phyloP scores from a whole-genome alignment of 2,113 vertebrate species.

The Phyllopteryx taeniolatus region DNA sequence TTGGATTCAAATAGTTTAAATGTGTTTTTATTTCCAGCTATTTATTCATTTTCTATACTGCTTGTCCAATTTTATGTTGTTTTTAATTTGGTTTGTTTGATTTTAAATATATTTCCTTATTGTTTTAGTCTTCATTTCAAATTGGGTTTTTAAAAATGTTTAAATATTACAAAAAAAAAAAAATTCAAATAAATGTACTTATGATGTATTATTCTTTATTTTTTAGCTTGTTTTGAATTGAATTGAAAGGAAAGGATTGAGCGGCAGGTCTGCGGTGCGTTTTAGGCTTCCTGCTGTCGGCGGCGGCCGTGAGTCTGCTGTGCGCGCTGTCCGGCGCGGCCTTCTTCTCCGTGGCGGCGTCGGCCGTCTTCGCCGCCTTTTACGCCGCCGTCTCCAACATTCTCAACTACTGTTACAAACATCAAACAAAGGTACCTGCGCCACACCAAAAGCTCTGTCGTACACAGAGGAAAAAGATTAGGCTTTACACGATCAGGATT shows the following conservation, averaged over 20 bases:
- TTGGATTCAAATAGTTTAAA: too few relatives aligned
- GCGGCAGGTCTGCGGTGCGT: too few relatives aligned
- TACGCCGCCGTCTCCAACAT: slow-evolving; percentile 68
- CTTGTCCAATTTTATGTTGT: too few relatives aligned
- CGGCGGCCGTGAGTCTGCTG: slow-evolving; percentile 75
- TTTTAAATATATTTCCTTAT: too few relatives aligned
- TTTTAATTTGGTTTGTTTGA: too few relatives aligned
- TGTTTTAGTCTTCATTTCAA: too few relatives aligned
- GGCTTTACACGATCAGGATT: too few relatives aligned
- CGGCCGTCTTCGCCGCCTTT: slow-evolving; percentile 62
- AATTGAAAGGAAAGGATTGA: not conserved
- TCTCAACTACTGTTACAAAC: slow-evolving; percentile 63
- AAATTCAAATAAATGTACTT: too few relatives aligned
- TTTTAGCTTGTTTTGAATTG: not conserved
- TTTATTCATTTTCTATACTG: too few relatives aligned
- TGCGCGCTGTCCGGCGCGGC: slow-evolving; percentile 79
- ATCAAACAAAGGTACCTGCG: slow-evolving; percentile 47
- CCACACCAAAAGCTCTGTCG: slow-evolving; percentile 1
- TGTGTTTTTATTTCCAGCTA: too few relatives aligned
- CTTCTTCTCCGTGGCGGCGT: slow-evolving; percentile 71
- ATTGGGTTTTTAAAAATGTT: too few relatives aligned
- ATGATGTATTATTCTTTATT: not conserved
- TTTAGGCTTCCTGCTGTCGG: slow-evolving; percentile 76
- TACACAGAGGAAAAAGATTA: not conserved
- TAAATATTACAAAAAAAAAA: too few relatives aligned